Base-by-base conservation (phyloP, 2,797 vertebrate genomes). In the Pelochelys cantorii region DNA sequence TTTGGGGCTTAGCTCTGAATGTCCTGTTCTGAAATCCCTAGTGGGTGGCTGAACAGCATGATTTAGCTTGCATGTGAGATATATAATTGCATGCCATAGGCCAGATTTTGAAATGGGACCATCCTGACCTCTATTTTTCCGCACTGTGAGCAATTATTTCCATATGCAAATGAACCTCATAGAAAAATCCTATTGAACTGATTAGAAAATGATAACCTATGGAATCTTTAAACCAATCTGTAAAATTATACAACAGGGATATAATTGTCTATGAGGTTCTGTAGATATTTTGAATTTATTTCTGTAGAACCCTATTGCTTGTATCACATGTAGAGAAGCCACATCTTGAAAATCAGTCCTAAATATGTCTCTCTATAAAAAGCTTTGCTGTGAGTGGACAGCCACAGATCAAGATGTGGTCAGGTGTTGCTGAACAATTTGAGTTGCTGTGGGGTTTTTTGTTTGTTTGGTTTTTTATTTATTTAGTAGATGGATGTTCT, bases 121-220 rank as follows among this genome's bases (percentile, higher is more conserved):
- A 87, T 53, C 27, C 77, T 48, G 52, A 1, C 62, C 12, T 90
- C 71, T 85, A 4, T 59, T 92, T 93, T 90, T 82, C 23, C 75
- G 20, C 2, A 0, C 48, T 89, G 85, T 84, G 85, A 94, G 60
- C 54, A 6, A 77, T 90, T 88, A 79, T 59, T 95, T 96, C 37
- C 3, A 0, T 91, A 84, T 74, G 52, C 80, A 93, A 94, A 93
- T 78, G 11, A 88, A 78, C 53, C 17, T 83, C 18, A 87, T 31
- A 29, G 79, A 42, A 23, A 80, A 79, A 12, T 34, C 31, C 54
- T 37, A 42, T 6, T 34, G 42, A 77, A 77, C n/a, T 52, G 23
- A 75, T 14, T 48, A 31, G 71, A 60, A n/a, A 82, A 77, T 37
- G 11, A 29, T 55, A 29, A 77, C 23, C 37, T 60, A 60, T 71